A percentile compares a stretch with the other conserved stretches of the same genome.
phyloP scores from a whole-genome alignment of 1,140 invertebrate genomes.

The Caenorhabditis briggsae region DNA sequence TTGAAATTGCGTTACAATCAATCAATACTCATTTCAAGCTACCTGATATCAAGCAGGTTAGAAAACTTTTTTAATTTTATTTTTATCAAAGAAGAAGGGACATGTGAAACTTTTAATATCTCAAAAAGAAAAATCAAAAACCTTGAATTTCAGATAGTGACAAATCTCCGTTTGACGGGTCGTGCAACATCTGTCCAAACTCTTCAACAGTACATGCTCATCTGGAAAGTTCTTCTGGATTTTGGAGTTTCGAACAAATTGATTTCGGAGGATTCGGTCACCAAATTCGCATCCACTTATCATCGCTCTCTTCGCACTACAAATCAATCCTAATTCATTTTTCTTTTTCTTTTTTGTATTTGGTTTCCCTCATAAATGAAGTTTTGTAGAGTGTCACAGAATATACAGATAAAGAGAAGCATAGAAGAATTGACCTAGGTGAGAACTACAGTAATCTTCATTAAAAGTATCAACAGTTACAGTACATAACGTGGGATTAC shows the following conservation, averaged over 20 bases:
- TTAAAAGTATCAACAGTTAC: no score
- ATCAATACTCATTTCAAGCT: slow-evolving; percentile 29
- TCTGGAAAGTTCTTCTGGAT: slow-evolving; percentile 51
- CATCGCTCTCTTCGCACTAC: neutral
- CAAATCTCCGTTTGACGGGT: neutral
- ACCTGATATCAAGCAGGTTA: slow-evolving; percentile 16
- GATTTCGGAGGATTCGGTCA: neutral
- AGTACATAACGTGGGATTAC: no score
- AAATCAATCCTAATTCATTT: neutral
- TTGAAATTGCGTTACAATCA: slow-evolving; percentile 23
- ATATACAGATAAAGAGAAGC: no score
- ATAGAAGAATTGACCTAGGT: no score
- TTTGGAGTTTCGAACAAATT: slow-evolving; percentile 43
- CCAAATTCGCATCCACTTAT: neutral
- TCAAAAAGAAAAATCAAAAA: neutral
- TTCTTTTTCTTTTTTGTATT: neutral
- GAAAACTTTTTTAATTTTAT: neutral
- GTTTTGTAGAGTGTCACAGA: no score
- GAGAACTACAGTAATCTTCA: no score
- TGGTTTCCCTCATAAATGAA: no score
- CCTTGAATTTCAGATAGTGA: neutral
- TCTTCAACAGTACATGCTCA: slow-evolving; percentile 63
- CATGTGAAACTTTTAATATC: no score
- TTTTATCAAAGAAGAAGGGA: no score
- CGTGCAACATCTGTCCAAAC: slow-evolving; percentile 54